These are phyloP conservation scores for Hycleus cichorii DNA, from an alignment of 1,140 invertebrate genomes.

Conservation along the genomic window DNA sequence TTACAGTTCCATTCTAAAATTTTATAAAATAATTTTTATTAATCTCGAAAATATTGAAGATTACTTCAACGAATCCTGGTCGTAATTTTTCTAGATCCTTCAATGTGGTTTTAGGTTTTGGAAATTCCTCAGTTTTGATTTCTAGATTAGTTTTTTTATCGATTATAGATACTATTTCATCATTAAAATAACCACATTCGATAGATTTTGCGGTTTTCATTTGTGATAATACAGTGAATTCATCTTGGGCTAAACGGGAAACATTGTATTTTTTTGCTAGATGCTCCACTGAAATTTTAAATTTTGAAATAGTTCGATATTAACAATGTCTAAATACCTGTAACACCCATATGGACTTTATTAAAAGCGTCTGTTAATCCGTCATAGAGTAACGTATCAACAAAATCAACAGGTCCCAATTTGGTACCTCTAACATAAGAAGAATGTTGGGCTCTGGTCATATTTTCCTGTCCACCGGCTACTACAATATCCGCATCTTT, in stretches of 20 bases:
- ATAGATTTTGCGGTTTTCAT: constrained; percentile 58
- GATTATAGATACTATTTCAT: constrained; percentile 65
- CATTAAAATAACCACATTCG: constrained; percentile 56
- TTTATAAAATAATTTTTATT: not conserved
- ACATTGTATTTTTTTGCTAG: constrained; percentile 64
- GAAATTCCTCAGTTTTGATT: constrained; percentile 61
- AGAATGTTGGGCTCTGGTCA: constrained; percentile 73
- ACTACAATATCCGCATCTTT: constrained; percentile 67
- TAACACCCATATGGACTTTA: constrained; percentile 78
- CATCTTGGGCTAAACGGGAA: constrained; percentile 67
- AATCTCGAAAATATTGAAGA: not conserved
- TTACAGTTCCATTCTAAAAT: constrained; percentile 57
- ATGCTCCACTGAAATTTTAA: constrained; percentile 60
- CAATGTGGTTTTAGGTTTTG: constrained; percentile 51
- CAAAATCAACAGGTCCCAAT: constrained; percentile 58
- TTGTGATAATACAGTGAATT: constrained; percentile 67
- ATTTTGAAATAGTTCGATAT: no score
- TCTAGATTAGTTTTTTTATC: constrained; percentile 45
- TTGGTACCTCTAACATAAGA: constrained; percentile 61
- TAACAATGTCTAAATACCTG: constrained; percentile 47
- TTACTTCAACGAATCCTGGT: constrained; percentile 50
- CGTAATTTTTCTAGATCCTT: constrained; percentile 54
- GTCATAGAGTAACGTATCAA: constrained; percentile 69
- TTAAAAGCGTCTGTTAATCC: constrained; percentile 74
- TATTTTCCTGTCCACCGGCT: constrained; percentile 79